A percentile compares a stretch with the other conserved stretches of the same genome.
Evolutionary conservation across 1,140 invertebrate genomes (phyloP).

Genomic region (Drosophila pectinifera): DNA sequence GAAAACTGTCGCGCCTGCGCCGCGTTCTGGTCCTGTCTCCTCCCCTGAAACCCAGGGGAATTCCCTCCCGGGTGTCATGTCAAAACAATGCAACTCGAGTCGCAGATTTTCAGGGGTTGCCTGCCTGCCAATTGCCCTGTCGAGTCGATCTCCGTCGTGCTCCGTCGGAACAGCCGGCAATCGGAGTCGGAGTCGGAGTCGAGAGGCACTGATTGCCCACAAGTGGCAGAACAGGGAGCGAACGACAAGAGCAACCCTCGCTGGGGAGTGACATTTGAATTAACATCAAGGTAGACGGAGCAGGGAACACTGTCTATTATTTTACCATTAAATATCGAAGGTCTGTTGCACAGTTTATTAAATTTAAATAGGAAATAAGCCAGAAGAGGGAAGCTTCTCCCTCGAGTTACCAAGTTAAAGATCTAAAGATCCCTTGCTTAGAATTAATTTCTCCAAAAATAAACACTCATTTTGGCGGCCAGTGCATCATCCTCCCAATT

Average conservation of each 20-base stretch:
- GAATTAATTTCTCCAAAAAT: neutral
- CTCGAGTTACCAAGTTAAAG: too few relatives aligned
- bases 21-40: neutral
- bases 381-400: too few relatives aligned
- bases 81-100: slow-evolving; percentile 76
- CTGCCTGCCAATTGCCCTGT: slow-evolving; percentile 11
- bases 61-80: slow-evolving; percentile 65
- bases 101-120: slow-evolving; percentile 57
- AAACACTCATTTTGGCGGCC: slow-evolving; percentile 10
- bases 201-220: slow-evolving; percentile 66
- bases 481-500: slow-evolving; percentile 1
- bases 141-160: too few relatives aligned
- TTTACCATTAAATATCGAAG: slow-evolving; percentile 1
- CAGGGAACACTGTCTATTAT: neutral
- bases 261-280: slow-evolving; percentile 53
- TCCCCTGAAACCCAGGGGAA: slow-evolving; percentile 3
- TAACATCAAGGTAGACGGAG: slow-evolving; percentile 1
- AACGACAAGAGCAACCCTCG: slow-evolving; percentile 43
- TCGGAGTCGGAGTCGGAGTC: slow-evolving; percentile 14
- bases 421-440: too few relatives aligned
- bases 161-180: slow-evolving; percentile 30
- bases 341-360: neutral
- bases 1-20: slow-evolving; percentile 39
- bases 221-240: slow-evolving; percentile 43
- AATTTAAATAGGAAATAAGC: too few relatives aligned